phyloP scores from a whole-genome alignment of 2,797 vertebrate species.

The Sus cebifrons region DNA sequence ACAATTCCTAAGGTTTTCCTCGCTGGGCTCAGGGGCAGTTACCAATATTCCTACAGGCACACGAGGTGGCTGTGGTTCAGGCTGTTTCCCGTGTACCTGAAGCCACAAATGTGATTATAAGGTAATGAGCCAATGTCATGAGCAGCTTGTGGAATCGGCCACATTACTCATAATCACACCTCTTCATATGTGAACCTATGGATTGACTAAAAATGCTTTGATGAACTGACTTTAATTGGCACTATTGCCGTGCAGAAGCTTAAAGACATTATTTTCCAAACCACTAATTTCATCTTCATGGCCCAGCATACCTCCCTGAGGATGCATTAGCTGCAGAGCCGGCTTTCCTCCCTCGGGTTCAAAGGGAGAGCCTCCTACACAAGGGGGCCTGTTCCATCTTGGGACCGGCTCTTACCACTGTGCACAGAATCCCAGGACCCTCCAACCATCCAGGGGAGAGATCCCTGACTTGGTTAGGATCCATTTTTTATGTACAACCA shows the following conservation, averaged over 20 bases:
- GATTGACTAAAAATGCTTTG: background rate
- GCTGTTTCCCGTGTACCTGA: no score
- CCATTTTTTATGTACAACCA: fast-evolving
- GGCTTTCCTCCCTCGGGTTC: fast-evolving
- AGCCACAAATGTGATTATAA: background rate
- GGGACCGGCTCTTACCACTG: background rate
- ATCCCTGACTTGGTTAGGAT: fast-evolving
- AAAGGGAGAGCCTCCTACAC: fast-evolving
- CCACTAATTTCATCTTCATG: background rate
- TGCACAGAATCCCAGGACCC: background rate
- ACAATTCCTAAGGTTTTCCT: background rate
- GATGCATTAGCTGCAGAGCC: fast-evolving
- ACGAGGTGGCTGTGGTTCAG: background rate
- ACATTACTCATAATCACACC: background rate
- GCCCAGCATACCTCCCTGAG: background rate
- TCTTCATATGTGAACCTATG: background rate
- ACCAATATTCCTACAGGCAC: background rate
- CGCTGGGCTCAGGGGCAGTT: background rate
- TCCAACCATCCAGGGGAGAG: background rate
- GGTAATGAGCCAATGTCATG: background rate
- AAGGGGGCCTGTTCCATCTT: no score
- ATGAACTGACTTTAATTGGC: background rate
- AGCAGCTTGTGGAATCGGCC: background rate
- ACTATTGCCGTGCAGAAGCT: background rate
- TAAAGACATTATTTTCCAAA: background rate